Base-by-base conservation (phyloP, 2,888 invertebrate genomes). In the Rosalia funebris region DNA sequence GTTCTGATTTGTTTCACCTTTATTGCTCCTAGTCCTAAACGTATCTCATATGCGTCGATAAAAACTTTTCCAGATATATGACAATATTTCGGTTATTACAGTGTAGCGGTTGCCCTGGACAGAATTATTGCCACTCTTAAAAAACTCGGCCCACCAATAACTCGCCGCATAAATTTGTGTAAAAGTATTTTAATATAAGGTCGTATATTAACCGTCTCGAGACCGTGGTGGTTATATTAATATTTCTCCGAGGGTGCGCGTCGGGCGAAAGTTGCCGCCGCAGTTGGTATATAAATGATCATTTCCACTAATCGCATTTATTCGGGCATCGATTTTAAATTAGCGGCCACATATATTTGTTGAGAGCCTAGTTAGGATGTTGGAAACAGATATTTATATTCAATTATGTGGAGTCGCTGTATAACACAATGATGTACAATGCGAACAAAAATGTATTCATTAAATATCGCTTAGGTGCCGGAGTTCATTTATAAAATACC, bases 261-360 rank as follows among this genome's bases (percentile, higher is more conserved):
- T 9, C 20, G 25, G 44, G 19, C 11, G 44, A 44, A 44, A 44
- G 44, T 44, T 44, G 44, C 44, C 34, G 15, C 46, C 34, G 15
- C 46, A 46, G 16, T 16, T 17, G 7, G 34, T 34, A 34, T 32
- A 60, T 58, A 62, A 65, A 62, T 55, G 59, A 65, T 65, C 62
- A 60, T 62, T 62, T 65, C 47, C 46, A 25, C 50, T 65, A 62
- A 60, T 62, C 65, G 62, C 57, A 62, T 62, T 62, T 65, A 65
- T 57, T 62, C 55, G 14, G 41, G 4, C 60, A 65, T 65, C 56
- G 62, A 62, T 65, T 65, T 62, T 57, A 55, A 65, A 65, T 65
- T 65, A 62, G 60, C 34, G 59, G 19, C 55, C 46, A 52, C 42
- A 61, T 56, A 59, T 39, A 16, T 11, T 17, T 34, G 47, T 12